Evolutionary conservation across 2,113 vertebrate genomes (phyloP), one percentile per base, ranked within the genome.

Genomic region (Brienomyrus longianalis): DNA sequence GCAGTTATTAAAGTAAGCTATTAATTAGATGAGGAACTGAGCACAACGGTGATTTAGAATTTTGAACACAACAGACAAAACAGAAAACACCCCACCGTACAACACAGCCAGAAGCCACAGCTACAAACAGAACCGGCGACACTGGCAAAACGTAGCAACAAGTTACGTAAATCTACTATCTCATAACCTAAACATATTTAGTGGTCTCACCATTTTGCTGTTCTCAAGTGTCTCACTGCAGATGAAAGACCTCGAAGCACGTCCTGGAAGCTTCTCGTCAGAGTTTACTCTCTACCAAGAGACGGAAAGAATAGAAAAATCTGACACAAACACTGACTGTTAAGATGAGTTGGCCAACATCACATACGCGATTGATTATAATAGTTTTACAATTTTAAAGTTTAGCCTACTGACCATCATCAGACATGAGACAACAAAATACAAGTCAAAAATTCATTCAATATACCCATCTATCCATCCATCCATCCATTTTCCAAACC

Each of bases 221-320:
- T 94, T 96, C 23, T 96, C 96, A 31, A 92, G 94, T 47, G 93
- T 94, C 85, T 96, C 96, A 0, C 94, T 95, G 91, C 91, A 90
- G 2, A 94, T 93, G 62, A 94, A 96, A 91, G 96, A 94, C 86
- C 48, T 94, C 66, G 91, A 92, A 27, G 92, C 90, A 77, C 97
- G 90, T 21, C 94, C 93, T 0, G 96, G 96, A 17, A 96, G 92
- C 90, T 96, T 97, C 91, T 97, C 97, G 1, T 94, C 92, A 0
- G 95, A 95, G 56, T 92, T 94, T 92, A 95, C 94, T 95, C 91
- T 97, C 97, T 62, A 91, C 47, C 1, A 94, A 92, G 2, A 95
- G 51, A 84, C 96, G 97, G 91, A 98, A 97, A 0, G 96, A 0
- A 96, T 97, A 3, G 97, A 98, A 84, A 98, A 0, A 98, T 97